Evolutionary conservation across 2,797 vertebrate species (phyloP).

Genomic region (Melanotaenia nigrans): DNA sequence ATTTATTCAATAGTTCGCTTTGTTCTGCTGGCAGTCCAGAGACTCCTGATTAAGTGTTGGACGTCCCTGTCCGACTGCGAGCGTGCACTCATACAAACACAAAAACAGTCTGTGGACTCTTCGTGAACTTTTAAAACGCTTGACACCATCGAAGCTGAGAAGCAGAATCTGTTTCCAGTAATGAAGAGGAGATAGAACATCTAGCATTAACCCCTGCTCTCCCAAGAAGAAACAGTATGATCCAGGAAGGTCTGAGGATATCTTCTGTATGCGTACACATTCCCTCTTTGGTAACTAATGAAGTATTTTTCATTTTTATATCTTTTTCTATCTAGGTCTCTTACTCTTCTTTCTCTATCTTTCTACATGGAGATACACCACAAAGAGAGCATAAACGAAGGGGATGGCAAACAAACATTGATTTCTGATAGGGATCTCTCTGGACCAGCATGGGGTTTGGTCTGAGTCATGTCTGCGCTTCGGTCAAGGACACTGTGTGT

Average conservation of each 20-base stretch:
- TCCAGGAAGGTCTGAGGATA: constrained; percentile 52
- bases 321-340: constrained; percentile 9
- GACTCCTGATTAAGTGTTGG: constrained; percentile 16
- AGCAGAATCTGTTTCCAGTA: constrained; percentile 67
- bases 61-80: constrained; percentile 1
- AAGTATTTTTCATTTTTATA: background rate
- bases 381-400: constrained; percentile 68
- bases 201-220: constrained; percentile 67
- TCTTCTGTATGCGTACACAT: constrained; percentile 36
- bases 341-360: constrained; percentile 18
- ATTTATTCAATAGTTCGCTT: constrained; percentile 32
- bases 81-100: constrained; percentile 8
- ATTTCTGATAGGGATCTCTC: constrained; percentile 79
- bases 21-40: constrained; percentile 25
- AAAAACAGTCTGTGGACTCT: constrained; percentile 53
- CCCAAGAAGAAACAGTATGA: constrained; percentile 59
- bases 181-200: constrained; percentile 79
- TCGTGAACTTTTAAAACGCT: constrained; percentile 68
- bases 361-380: constrained; percentile 48
- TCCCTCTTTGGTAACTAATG: background rate
- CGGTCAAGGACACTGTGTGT: constrained; percentile 69
- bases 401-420: constrained; percentile 75
- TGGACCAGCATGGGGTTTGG: constrained; percentile 62
- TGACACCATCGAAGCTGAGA: constrained; percentile 71
- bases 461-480: constrained; percentile 53